These are phyloP conservation scores for Dryococelus australis DNA, from an alignment of 2,888 invertebrate genomes.

Conservation along the genomic window DNA sequence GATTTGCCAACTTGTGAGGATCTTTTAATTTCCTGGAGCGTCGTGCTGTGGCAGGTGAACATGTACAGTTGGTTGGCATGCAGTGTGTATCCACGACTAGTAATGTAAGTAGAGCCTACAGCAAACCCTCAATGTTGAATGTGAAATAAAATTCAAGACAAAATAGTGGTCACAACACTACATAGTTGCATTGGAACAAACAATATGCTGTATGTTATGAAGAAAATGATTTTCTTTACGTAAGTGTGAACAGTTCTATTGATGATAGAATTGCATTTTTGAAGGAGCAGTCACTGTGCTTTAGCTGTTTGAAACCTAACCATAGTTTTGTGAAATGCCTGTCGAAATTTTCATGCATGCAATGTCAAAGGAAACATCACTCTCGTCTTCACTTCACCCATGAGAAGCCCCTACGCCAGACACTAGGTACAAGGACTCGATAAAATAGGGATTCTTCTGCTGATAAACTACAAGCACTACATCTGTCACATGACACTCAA, in stretches of 20 bases:
- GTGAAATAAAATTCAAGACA: not conserved
- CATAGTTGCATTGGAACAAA: too few species aligned
- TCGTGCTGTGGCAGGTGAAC: too few species aligned
- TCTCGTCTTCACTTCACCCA: too few species aligned
- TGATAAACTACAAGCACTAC: not conserved
- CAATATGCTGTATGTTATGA: not conserved
- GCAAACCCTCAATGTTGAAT: not conserved
- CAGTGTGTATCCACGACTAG: not conserved
- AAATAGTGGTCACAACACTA: not conserved
- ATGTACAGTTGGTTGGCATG: not conserved
- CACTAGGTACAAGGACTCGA: too few species aligned
- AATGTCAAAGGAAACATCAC: too few species aligned
- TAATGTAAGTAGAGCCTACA: too few species aligned
- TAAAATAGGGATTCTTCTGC: not conserved
- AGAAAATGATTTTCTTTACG: not conserved
- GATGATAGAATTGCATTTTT: not conserved
- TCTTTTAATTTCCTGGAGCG: not conserved
- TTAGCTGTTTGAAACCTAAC: not conserved
- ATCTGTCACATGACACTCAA: not conserved
- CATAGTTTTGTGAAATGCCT: not conserved
- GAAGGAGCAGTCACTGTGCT: not conserved
- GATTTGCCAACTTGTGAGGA: too few species aligned
- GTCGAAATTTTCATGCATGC: too few species aligned
- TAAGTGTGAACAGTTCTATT: not conserved
- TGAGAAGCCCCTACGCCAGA: too few species aligned